Evolutionary conservation across 2,888 invertebrate genomes (phyloP).

Genomic region (Diaprepes abbreviatus): DNA sequence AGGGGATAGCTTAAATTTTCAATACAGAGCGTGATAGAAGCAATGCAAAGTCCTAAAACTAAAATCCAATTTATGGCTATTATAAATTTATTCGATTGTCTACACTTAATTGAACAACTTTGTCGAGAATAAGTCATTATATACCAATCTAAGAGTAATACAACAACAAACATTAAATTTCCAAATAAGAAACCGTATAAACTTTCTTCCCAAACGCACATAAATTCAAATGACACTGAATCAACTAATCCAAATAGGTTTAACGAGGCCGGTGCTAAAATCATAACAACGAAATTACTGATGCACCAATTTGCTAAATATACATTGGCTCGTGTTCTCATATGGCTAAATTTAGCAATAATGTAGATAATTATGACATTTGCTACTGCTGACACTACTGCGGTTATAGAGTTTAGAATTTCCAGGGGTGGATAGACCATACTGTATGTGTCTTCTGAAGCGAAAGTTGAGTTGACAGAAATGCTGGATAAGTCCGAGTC

Average conservation of each 20-base stretch:
- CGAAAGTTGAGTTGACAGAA: background rate
- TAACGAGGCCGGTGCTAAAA: conserved; percentile 27
- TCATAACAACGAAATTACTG: conserved; percentile 39
- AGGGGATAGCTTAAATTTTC: conserved; percentile 15
- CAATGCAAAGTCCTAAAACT: conserved; percentile 11
- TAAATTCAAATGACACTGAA: conserved; percentile 20
- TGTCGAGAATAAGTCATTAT: conserved; percentile 21
- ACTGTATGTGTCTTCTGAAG: conserved; percentile 31
- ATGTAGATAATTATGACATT: conserved; percentile 35
- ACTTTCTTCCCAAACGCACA: conserved; percentile 39
- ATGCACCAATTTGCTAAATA: conserved; percentile 49
- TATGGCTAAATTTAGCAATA: conserved; percentile 19
- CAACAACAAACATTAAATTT: conserved; percentile 40
- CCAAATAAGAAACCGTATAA: conserved; percentile 32
- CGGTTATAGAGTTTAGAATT: conserved; percentile 18
- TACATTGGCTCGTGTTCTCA: conserved; percentile 37
- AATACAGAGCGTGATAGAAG: conserved; percentile 34
- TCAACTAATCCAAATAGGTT: conserved; percentile 32
- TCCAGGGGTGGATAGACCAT: conserved; percentile 12
- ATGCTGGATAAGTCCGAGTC: conserved; percentile 1
- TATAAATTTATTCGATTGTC: conserved; percentile 20
- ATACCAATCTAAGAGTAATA: conserved; percentile 47
- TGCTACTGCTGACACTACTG: conserved; percentile 28
- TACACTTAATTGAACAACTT: conserved; percentile 32
- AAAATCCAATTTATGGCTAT: conserved; percentile 33